phyloP scores from a whole-genome alignment of 2,888 invertebrate species.

The Terebella lapidaria region DNA sequence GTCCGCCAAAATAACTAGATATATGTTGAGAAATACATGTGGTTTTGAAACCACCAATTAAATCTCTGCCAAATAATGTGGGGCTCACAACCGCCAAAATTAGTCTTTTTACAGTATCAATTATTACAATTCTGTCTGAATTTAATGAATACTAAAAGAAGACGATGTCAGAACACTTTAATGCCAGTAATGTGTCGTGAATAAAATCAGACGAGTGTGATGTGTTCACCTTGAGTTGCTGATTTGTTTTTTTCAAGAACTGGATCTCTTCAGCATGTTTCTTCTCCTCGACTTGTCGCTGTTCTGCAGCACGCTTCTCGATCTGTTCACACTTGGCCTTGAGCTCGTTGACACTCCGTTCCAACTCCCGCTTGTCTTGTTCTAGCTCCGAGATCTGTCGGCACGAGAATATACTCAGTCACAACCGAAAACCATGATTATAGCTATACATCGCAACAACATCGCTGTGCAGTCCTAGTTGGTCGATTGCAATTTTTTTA shows the following conservation, averaged over 20 bases:
- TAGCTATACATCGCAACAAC: background rate
- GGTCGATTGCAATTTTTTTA: too few relatives aligned
- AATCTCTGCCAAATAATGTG: too few relatives aligned
- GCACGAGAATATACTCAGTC: too few relatives aligned
- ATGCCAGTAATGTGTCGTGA: too few relatives aligned
- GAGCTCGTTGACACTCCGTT: slow-evolving; percentile 63
- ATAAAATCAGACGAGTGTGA: too few relatives aligned
- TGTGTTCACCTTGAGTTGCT: slow-evolving; percentile 81
- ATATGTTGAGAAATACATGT: too few relatives aligned
- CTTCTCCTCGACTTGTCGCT: slow-evolving; percentile 82
- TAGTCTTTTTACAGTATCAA: background rate
- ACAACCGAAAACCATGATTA: background rate
- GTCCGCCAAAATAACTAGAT: too few relatives aligned
- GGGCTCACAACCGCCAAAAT: too few relatives aligned
- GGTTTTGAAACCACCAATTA: too few relatives aligned
- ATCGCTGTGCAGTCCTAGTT: too few relatives aligned
- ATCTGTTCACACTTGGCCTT: slow-evolving; percentile 54
- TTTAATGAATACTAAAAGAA: background rate
- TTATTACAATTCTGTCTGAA: slow-evolving; percentile 2
- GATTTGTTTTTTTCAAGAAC: slow-evolving; percentile 88
- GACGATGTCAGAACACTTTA: too few relatives aligned
- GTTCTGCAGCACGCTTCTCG: slow-evolving; percentile 61
- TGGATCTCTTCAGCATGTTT: slow-evolving; percentile 87
- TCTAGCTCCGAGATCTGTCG: slow-evolving; percentile 60
- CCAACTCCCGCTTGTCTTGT: slow-evolving; percentile 70